These are phyloP conservation scores for Drosophila infuscata DNA, from an alignment of 2,888 invertebrate species.

Conservation along the genomic window DNA sequence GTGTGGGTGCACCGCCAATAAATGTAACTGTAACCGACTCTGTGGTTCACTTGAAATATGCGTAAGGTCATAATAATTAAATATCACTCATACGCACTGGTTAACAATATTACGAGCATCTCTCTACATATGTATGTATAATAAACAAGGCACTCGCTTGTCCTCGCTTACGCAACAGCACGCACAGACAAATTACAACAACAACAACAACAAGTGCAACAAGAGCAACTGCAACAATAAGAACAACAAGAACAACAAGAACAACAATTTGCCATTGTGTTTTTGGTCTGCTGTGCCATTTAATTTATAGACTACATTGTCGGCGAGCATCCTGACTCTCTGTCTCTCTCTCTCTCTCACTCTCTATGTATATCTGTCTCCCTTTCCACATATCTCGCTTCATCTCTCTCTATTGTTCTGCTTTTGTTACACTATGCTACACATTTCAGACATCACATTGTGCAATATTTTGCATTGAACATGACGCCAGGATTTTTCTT, in stretches of 20 bases:
- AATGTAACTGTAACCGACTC: conserved; percentile 41
- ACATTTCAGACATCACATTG: neutral
- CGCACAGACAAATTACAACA: conserved; percentile 64
- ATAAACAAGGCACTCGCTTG: conserved; percentile 65
- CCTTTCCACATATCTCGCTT: neutral
- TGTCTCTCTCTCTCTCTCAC: neutral
- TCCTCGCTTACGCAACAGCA: conserved; percentile 66
- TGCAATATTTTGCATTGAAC: neutral
- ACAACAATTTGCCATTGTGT: conserved; percentile 61
- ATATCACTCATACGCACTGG: conserved; percentile 71
- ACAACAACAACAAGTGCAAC: conserved; percentile 22
- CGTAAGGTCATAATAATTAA: conserved; percentile 66
- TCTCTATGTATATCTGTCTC: neutral
- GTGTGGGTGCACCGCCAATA: conserved; percentile 36
- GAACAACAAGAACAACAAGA: neutral
- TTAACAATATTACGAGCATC: conserved; percentile 56
- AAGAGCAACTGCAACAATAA: conserved; percentile 14
- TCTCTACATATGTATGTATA: conserved; percentile 25
- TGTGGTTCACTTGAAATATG: conserved; percentile 47
- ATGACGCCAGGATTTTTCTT: neutral
- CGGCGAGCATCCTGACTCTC: conserved; percentile 29
- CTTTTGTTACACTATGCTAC: conserved; percentile 30
- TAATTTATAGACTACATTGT: conserved; percentile 62
- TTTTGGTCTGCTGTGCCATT: conserved; percentile 54
- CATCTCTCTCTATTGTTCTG: neutral